Evolutionary conservation across 1,140 invertebrate species (phyloP).

Genomic region (Brachionus sp.): DNA sequence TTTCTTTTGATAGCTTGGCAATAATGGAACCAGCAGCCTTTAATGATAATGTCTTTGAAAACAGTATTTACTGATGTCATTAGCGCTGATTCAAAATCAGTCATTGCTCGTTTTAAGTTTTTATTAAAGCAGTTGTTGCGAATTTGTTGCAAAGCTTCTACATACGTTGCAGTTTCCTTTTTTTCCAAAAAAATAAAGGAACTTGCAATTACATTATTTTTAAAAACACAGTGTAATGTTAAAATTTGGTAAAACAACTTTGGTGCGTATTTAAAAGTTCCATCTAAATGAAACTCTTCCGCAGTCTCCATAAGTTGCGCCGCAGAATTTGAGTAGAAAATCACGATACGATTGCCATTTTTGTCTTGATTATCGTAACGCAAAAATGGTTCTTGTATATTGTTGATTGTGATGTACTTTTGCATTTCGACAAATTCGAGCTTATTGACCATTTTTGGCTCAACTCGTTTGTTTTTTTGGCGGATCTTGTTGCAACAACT

Average conservation of each 20-base stretch:
- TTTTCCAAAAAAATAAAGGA: not conserved
- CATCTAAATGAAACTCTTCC: not conserved
- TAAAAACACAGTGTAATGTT: not conserved
- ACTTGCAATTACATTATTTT: not conserved
- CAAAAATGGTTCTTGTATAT: not conserved
- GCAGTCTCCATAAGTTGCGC: not conserved
- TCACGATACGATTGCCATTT: not conserved
- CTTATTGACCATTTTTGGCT: not conserved
- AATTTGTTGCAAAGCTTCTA: not conserved
- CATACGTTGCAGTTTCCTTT: not conserved
- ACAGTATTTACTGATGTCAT: not conserved
- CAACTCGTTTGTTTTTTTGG: not conserved
- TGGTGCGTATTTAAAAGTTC: not conserved
- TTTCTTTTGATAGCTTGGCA: conserved; percentile 15
- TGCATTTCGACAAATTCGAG: not conserved
- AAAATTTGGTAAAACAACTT: not conserved
- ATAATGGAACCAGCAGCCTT: conserved; percentile 12
- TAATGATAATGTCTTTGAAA: not conserved
- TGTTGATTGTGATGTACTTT: not conserved
- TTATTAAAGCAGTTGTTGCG: not conserved
- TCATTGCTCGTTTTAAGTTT: not conserved
- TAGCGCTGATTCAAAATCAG: not conserved
- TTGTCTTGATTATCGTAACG: not conserved
- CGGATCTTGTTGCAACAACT: conserved; percentile 12
- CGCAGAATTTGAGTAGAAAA: not conserved